These are phyloP conservation scores for Lemur catta DNA, from an alignment of 2,797 vertebrate species.

Conservation along the genomic window DNA sequence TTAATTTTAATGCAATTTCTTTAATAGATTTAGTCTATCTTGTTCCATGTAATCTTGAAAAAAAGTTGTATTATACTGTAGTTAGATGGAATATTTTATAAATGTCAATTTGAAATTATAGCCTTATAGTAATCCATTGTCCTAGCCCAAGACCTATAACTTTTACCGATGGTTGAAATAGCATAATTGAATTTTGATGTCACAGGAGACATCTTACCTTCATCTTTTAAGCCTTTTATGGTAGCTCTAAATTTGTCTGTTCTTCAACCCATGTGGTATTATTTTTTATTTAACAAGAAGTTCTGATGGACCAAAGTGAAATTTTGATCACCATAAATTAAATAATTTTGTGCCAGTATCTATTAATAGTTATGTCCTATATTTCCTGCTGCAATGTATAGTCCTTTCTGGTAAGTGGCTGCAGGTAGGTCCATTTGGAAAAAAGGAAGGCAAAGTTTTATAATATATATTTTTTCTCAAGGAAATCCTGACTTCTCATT, in stretches of 20 bases:
- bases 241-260: not conserved
- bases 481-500: not conserved
- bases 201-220: not conserved
- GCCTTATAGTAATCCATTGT: not conserved
- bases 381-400: not conserved
- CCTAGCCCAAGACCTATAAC: not conserved
- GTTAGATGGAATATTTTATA: not conserved
- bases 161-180: not conserved
- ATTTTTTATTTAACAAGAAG: not conserved
- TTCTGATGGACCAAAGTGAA: not conserved
- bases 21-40: not conserved
- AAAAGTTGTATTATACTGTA: not conserved
- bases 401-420: not conserved
- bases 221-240: not conserved
- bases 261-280: not conserved
- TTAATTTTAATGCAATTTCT: not conserved
- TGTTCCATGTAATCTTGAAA: not conserved
- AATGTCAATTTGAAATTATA: not conserved
- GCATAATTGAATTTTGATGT: not conserved
- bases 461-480: not conserved
- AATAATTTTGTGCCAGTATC: not conserved
- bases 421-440: not conserved
- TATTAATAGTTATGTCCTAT: not conserved
- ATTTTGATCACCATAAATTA: not conserved
- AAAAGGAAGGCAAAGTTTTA: not conserved